Percentiles rank a stretch among this genome's conserved stretches.
These are phyloP conservation scores for Eptesicus fuscus DNA, from an alignment of 2,113 vertebrate species.

Conservation along the genomic window DNA sequence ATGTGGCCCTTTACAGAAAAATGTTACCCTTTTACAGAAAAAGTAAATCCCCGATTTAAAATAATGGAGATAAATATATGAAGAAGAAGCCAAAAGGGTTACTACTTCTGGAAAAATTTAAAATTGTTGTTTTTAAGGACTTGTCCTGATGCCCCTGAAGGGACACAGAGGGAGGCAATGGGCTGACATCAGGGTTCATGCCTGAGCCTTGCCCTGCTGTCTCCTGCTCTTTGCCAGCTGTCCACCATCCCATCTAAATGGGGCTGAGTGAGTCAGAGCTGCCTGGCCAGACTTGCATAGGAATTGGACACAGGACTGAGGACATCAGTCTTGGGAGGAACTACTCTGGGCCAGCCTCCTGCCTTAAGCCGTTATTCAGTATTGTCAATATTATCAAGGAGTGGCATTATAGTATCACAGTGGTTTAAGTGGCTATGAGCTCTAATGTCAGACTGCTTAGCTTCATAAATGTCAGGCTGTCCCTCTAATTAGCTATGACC, in stretches of 20 bases:
- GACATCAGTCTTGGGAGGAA: neutral
- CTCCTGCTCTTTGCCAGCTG: neutral
- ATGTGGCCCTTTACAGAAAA: neutral
- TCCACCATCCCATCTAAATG: slow-evolving; percentile 21
- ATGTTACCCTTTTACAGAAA: neutral
- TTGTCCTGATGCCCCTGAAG: neutral
- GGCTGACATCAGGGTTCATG: neutral
- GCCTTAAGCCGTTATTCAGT: neutral
- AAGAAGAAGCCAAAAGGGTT: neutral
- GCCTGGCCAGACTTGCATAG: neutral
- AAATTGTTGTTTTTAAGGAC: neutral
- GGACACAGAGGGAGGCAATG: neutral
- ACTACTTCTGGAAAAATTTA: neutral
- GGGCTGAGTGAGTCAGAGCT: slow-evolving; percentile 49
- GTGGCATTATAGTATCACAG: accelerated
- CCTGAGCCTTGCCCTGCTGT: neutral
- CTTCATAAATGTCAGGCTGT: neutral
- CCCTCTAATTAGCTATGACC: neutral
- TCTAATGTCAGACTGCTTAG: neutral
- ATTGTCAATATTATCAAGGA: neutral
- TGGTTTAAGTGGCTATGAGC: neutral
- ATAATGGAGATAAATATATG: neutral
- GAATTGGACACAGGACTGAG: neutral
- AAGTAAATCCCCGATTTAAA: neutral
- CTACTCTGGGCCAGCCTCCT: neutral